Evolutionary conservation across 1,140 invertebrate genomes (phyloP), one percentile per base, ranked within the genome.

Genomic region (Popillia japonica): DNA sequence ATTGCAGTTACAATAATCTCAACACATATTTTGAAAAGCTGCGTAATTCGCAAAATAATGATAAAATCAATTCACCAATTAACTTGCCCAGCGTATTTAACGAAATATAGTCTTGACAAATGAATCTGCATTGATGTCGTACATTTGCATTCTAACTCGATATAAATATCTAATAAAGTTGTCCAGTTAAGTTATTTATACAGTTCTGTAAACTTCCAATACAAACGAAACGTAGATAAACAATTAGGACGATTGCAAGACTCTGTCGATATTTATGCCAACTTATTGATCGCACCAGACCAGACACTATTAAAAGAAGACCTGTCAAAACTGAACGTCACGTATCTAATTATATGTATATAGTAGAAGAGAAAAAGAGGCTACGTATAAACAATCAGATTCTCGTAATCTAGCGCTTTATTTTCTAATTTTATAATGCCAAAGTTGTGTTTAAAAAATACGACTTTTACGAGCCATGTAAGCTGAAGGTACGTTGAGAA

Each of bases 381-480:
- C 11, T 0, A 11, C 44, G 44, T 14, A 14, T 48, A 48, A 48
- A 48, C 44, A 48, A 48, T 48, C 11, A 48, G 44, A 48, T 48
- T 42, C 44, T n/a, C 11, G 44, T n/a, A 48, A 48, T 48, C 11
- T 48, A 48, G 17, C 44, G 44, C 44, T 48, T 48, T 48, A 48
- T 48, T 48, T 48, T 48, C 44, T 48, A 48, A 48, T 48, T 48
- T 48, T 48, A 48, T 48, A 48, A 48, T 48, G 44, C 44, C 44
- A 48, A 48, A 48, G 44, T 48, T 48, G 44, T 48, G 44, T 48
- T 48, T 48, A 48, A 48, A 48, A 48, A 48, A 2, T 48, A 48
- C 11, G 44, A 48, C 17, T 48, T 48, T 48, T 48, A 48, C 17
- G 44, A 48, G 44, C 44, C 44, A 48, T 48, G 11, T 48, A 48